Conservation (phyloP, 2,888 invertebrate species). For the Tinea trinotella region DNA sequence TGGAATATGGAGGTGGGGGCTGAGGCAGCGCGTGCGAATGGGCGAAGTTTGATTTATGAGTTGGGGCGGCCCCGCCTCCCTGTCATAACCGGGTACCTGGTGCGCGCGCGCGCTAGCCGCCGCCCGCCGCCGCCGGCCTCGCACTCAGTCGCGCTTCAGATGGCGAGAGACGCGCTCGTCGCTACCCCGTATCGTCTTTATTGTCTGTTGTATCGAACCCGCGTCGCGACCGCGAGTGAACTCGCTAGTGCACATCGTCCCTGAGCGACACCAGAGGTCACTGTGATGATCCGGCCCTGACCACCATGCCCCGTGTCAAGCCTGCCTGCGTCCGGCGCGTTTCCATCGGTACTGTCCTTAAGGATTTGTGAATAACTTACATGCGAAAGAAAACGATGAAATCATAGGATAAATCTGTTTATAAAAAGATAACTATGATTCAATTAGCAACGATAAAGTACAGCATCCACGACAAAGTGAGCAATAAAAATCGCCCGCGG, state of each 20-base stretch:
- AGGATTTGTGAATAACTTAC: constrained; percentile 15
- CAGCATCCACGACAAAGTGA: constrained; percentile 73
- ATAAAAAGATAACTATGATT: constrained; percentile 58
- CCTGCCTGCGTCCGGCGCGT: constrained; percentile 70
- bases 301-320: constrained; percentile 68
- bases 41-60: constrained; percentile 80
- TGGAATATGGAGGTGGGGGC: constrained; percentile 76
- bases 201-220: constrained; percentile 12
- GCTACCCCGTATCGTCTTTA: constrained; percentile 38
- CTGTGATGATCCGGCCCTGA: constrained; percentile 64
- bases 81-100: constrained; percentile 78
- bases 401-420: constrained; percentile 6
- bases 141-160: constrained; percentile 70
- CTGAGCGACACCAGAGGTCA: constrained; percentile 32
- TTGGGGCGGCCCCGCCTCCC: constrained; percentile 75
- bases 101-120: constrained; percentile 70
- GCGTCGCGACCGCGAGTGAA: constrained; percentile 28
- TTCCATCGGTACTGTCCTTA: constrained; percentile 63
- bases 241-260: constrained; percentile 36
- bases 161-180: constrained; percentile 64
- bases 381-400: constrained; percentile 32
- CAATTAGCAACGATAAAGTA: constrained; percentile 77
- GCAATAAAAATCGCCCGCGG: constrained; percentile 57
- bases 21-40: constrained; percentile 75
- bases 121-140: constrained; percentile 53